Base-by-base conservation (phyloP, 2,888 invertebrate genomes). In the Galerucella nymphaeae region DNA sequence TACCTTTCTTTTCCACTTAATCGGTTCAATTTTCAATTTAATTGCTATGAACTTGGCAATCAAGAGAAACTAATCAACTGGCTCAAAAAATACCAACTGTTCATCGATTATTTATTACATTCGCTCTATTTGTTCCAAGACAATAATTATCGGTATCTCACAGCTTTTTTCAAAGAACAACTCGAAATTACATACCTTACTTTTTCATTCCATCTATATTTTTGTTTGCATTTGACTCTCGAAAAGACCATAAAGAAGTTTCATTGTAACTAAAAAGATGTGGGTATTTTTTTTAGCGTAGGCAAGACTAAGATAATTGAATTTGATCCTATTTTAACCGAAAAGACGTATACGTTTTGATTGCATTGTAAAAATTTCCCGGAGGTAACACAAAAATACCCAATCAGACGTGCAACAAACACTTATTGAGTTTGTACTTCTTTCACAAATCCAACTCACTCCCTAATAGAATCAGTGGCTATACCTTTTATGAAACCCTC, bases 401-500 rank as follows among this genome's bases (percentile, higher is more conserved):
- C 87, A 87, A 87, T 87, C 86, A 87, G 85, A 84, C 84, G 83
- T 85, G 85, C 86, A 85, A 83, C 83, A 84, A 85, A 79, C 85
- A 85, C 83, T 87, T 86, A 87, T 87, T 87, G 86, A 86, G 84
- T 87, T 87, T 86, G 83, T 83, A 83, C 82, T 84, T 84, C 84
- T 84, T 82, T 83, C 80, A 80, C 58, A 77, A 80, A 83, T 81
- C 81, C 84, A 81, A 83, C 82, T 84, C 83, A 76, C 79, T 80
- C 75, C 77, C 82, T 84, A 85, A 85, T 85, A 83, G 83, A 85
- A 85, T 85, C 85, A 85, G 80, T 78, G 81, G 75, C 81, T 83
- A 82, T 82, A 83, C 82, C 76, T 75, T 74, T 71, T 55, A 61
- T 64, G 69, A 72, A 82, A 77, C 78, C 77, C 75, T 77, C 48